A percentile compares a stretch with the other conserved stretches of the same genome.
phyloP scores from a whole-genome alignment of 2,888 invertebrate genomes.

The Sesia apiformis region DNA sequence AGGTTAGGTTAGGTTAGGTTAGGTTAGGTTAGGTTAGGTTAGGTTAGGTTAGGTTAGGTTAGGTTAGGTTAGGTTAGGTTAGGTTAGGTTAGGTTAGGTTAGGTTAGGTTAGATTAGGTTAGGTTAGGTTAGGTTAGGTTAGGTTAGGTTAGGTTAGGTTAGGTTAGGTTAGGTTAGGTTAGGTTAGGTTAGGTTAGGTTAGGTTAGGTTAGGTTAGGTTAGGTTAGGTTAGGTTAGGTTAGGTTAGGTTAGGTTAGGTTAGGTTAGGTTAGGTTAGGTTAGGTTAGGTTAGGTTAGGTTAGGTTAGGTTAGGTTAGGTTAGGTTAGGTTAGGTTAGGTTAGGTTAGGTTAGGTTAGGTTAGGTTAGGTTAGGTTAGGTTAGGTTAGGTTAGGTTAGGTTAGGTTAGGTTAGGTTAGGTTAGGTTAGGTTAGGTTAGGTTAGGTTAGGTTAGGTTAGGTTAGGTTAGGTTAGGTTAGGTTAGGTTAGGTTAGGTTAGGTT shows the following conservation, averaged over 20 bases:
- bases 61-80: constrained; percentile 4
- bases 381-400: constrained; percentile 5
- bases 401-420: constrained; percentile 5
- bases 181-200: constrained; percentile 5
- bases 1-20: constrained; percentile 4
- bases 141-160: constrained; percentile 5
- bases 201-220: constrained; percentile 5
- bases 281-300: constrained; percentile 5
- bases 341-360: constrained; percentile 5
- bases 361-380: constrained; percentile 5
- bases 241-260: constrained; percentile 5
- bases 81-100: constrained; percentile 4
- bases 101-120: constrained; percentile 3
- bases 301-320: constrained; percentile 5
- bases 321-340: constrained; percentile 5
- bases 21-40: constrained; percentile 4
- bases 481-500: constrained; percentile 4
- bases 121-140: constrained; percentile 5
- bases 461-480: constrained; percentile 4
- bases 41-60: constrained; percentile 4
- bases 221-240: constrained; percentile 5
- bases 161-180: constrained; percentile 5
- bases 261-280: constrained; percentile 5
- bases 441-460: constrained; percentile 5
- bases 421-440: constrained; percentile 5